Evolutionary conservation across 1,140 invertebrate species (phyloP), one percentile per base, ranked within the genome.

Genomic region (Oreohelix idahoensis): DNA sequence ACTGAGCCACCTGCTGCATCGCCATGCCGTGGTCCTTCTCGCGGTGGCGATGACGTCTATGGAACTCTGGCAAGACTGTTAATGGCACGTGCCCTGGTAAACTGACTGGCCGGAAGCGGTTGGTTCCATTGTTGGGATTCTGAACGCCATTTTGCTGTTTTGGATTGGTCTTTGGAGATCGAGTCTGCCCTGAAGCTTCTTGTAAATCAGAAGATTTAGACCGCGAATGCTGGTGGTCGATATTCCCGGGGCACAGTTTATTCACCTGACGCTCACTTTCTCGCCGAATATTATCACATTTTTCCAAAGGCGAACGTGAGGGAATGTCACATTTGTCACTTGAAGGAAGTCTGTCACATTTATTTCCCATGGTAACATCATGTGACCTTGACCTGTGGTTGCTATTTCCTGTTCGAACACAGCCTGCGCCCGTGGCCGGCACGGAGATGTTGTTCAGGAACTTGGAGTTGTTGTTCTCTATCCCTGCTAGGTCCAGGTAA

Each of bases 11-110:
- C 84, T 94, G 93, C 83, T 95, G 95, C 95, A 96, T 96, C 0
- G 95, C 95, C 73, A 95, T 90, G 2, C 94, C 94, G 85, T 95
- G 95, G 82, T 96, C 95, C 82, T 95, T 94, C 84, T 96, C 95
- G 26, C 95, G 93, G 87, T 95, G 95, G 80, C 95, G 95, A 80
- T 92, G 90, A 1, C 91, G 86, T 71, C 90, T 79, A 53, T 95
- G 92, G 86, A 95, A 94, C 87, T 95, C 95, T 35, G 92, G 90
- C 39, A 91, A 91, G 79, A 88, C 79, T 17, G 86, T 88, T 49
- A 89, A 85, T 26, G 87, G 87, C 80, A 89, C 87, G 79, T 87
- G 89, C 38, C 87, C 87, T 51, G 86, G 91, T 71, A 88, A 84
- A 87, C 89, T 89, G 26, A 88, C 88, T 49, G 87, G 89, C 70